Percentiles rank a stretch among this genome's conserved stretches.
Conservation (phyloP, 1,140 invertebrate genomes). For the Nephotettix cincticeps region DNA sequence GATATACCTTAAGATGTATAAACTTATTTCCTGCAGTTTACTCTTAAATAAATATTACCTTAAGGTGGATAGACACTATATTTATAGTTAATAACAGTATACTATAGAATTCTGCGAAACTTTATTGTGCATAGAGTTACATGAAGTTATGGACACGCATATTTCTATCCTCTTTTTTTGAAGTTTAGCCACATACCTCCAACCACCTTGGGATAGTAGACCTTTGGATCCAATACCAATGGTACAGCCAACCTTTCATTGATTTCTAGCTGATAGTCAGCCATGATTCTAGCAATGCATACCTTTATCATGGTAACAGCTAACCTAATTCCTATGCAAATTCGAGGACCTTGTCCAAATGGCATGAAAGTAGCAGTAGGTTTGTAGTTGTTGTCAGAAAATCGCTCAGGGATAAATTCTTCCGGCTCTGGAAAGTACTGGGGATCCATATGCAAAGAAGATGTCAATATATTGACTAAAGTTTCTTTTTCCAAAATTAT, state of each 20-base stretch:
- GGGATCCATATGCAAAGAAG: conserved; percentile 50
- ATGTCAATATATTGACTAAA: conserved; percentile 44
- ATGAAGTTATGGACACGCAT: too few species aligned
- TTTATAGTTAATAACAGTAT: too few species aligned
- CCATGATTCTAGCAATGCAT: not conserved
- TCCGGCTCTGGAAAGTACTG: conserved; percentile 59
- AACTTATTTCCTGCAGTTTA: too few species aligned
- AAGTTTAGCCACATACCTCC: not conserved
- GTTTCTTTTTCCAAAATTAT: conserved; percentile 55
- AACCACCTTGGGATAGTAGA: not conserved
- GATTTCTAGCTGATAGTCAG: not conserved
- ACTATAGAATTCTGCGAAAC: too few species aligned
- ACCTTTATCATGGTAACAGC: not conserved
- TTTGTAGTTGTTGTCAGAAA: conserved; percentile 48
- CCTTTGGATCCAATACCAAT: not conserved
- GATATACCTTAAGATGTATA: too few species aligned
- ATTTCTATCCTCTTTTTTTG: not conserved
- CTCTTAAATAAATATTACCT: too few species aligned
- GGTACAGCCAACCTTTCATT: not conserved
- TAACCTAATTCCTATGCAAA: conserved; percentile 51
- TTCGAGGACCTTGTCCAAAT: conserved; percentile 59
- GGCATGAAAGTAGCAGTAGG: conserved; percentile 54
- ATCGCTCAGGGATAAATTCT: conserved; percentile 65
- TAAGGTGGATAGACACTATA: too few species aligned
- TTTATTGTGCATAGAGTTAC: too few species aligned